Base-by-base conservation (phyloP, 2,797 vertebrate species). In the Hippoglossus hippoglossus region DNA sequence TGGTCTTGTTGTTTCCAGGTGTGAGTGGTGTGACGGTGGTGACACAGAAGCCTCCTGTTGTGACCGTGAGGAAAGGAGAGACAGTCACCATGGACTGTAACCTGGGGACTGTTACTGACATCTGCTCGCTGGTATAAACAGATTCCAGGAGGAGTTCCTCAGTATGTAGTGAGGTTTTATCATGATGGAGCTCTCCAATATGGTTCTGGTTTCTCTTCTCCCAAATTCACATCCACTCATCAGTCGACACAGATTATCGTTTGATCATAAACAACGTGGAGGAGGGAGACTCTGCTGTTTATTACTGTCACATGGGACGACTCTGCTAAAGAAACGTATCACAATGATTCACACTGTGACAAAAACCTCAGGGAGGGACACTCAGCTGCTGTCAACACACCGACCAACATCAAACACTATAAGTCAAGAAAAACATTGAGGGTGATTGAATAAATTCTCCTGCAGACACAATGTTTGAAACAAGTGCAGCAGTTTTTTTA, bases 11-110 rank as follows among this genome's bases (percentile, higher is more conserved):
- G 59, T 86, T 80, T 84, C 52, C 87, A 92, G 90, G 81, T 89
- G 89, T 89, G 73, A 87, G 86, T 73, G 82, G 77, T 83, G 86
- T 80, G 73, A 82, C 62, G 6, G 80, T 83, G 77, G 39, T 90
- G 9, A 92, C 89, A 58, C 92, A 93, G 87, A 86, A 70, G 51
- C 87, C 86, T 79, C 28, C 76, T 77, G 81, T 71, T 80, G 52
- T 87, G 72, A 19, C 71, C 1, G 8, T 82, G 75, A 82, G 11
- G 60, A 81, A 11, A 82, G 88, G 88, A 85, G 44, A 89, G 55
- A 85, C 69, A 34, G 81, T 25, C 73, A 67, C 54, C 75, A 78
- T 92, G 79, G 67, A 81, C 81, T 92, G 89, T 86, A 85, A 87
- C 56, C 65, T 88, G 76, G 85, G 78, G 19, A 81, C 69, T 39